Evolutionary conservation across 2,113 vertebrate genomes (phyloP), one percentile per base, ranked within the genome.

Genomic region (Hydropotes inermis): DNA sequence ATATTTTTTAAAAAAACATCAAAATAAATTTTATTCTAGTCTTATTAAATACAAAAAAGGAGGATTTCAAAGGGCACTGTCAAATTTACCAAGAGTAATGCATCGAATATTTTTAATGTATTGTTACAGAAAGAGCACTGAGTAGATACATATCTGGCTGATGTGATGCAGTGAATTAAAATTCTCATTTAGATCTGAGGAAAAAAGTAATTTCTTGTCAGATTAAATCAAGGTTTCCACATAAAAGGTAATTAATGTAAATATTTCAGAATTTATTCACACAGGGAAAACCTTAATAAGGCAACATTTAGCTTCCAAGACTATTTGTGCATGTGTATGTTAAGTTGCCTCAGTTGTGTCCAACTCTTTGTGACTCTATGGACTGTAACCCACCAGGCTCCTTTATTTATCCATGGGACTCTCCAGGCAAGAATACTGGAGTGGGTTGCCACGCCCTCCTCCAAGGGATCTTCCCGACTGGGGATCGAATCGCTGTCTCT

Each of bases 171-270:
- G 61, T 21, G 8, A 58, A 81, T 90, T 96, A 93, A 64, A 95
- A 91, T 88, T 95, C 17, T 89, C 25, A 70, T 36, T 92, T 89
- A 89, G 30, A 54, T 79, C 13, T 81, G 25, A 87, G 67, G n/a
- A 57, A 88, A 91, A 52, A 36, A 95, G 84, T 19, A n/a, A 60
- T 86, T 92, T 93, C 36, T 67, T 92, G 30, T 45, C 74, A 83
- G 30, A 91, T 61, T 87, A 87, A 81, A 61, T 87, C 76, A 88
- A 87, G 1, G 1, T 61, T 61, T 85, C 64, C 74, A 4, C 2
- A 89, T 54, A 84, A 87, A 87, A 70, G 17, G 1, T 78, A 28
- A 84, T 70, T 87, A 55, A 45, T 78, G 19, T n/a, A 79, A 84
- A 25, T n/a, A 85, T 54, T 84, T 83, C 84, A 89, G 33, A 93